A percentile compares a stretch with the other conserved stretches of the same genome.
phyloP scores from a whole-genome alignment of 2,797 vertebrate genomes.

The Molossus alvarezi region DNA sequence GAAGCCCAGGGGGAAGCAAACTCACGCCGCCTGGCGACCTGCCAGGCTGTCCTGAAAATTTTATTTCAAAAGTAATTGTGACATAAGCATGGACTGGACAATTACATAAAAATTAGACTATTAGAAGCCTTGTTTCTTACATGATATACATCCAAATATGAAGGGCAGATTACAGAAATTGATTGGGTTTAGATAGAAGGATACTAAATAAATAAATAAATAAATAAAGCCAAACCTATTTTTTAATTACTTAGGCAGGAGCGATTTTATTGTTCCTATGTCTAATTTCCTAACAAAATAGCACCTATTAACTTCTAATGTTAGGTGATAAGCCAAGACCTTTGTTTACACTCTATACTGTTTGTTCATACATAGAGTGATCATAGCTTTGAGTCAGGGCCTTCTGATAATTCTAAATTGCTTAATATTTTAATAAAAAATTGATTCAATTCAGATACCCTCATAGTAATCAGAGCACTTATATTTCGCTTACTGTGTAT shows the following conservation, averaged over 20 bases:
- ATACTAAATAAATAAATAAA: not conserved
- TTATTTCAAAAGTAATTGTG: not conserved
- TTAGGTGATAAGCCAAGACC: not conserved
- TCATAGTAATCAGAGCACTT: not conserved
- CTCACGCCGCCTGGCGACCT: not conserved
- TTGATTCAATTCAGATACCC: not conserved
- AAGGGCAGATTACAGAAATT: not conserved
- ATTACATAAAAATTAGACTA: not conserved
- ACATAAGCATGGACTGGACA: not conserved
- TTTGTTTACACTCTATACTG: not conserved
- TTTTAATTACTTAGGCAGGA: constrained; percentile 17
- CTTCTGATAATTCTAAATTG: not conserved
- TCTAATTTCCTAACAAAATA: constrained; percentile 1
- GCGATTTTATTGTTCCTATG: not conserved
- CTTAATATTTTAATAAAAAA: constrained; percentile 17
- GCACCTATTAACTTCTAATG: not conserved
- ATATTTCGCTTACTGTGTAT: constrained; percentile 21
- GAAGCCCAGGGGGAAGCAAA: constrained; percentile 10
- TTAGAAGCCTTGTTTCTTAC: not conserved
- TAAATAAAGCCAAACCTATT: not conserved
- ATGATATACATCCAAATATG: constrained; percentile 11
- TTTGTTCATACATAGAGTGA: constrained; percentile 1
- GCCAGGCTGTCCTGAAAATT: not conserved
- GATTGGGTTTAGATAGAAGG: not conserved
- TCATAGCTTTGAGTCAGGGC: not conserved